Evolutionary conservation across 2,797 vertebrate genomes (phyloP), one percentile per base, ranked within the genome.

Genomic region (Triplophysa yarkandensis): DNA sequence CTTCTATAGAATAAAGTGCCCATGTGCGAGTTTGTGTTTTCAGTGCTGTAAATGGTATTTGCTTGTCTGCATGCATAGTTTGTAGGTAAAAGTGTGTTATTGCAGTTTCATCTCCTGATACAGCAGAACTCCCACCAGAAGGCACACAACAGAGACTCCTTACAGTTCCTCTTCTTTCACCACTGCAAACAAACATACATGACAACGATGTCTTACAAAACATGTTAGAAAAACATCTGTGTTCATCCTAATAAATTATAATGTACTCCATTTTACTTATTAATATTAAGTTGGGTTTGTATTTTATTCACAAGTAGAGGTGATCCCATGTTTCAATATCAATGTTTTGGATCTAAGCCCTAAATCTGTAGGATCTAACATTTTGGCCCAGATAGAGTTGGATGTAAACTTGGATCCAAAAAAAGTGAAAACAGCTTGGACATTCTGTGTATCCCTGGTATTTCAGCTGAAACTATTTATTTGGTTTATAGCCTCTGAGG

Each of bases 161-260:
- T 83, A 92, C 82, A 91, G 86, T 54, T 89, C 87, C 0, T 79
- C 83, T 0, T 90, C 90, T 61, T 87, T 87, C 2, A 64, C 64
- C 83, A 85, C 91, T 91, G 77, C 78, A 76, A 81, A 86, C 30
- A 71, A 43, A 74, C 54, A 78, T 21, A 80, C 30, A 39, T 68
- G 19, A 32, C 14, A 48, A n/a, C 4, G 0, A 58, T 34, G 19
- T 34, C 2, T 34, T 17, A 6, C 5, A n/a, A n/a, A n/a, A n/a
- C n/a, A n/a, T n/a, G n/a, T n/a, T n/a, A n/a, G n/a, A n/a, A n/a
- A n/a, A n/a, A n/a, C n/a, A n/a, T n/a, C n/a, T n/a, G n/a, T n/a
- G n/a, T n/a, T 39, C 2, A 14, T 39, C 4, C 13, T 39, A 3
- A 39, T 30, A 30, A 3, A 30, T 30, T 30, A 3, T 30, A 3